Evolutionary conservation across 1,140 invertebrate genomes (phyloP).

Genomic region (Apolygus lucorum): DNA sequence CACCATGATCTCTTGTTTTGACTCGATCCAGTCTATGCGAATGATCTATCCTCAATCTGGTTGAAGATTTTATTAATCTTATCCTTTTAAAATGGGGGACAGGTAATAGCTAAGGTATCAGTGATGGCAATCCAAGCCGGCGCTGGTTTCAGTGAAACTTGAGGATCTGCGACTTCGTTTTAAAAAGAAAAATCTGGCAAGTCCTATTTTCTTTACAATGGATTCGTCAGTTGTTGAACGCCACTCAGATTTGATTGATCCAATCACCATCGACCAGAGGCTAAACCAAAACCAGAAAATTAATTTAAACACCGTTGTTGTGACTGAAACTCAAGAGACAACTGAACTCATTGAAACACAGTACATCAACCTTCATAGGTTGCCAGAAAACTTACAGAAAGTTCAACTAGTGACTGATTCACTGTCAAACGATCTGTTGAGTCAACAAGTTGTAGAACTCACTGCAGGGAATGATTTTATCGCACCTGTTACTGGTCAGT

Average conservation of each 20-base stretch:
- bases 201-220: slow-evolving; percentile 5
- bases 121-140: too few species aligned
- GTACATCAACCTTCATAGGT: slow-evolving; percentile 43
- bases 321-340: slow-evolving; percentile 20
- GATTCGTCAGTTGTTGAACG: slow-evolving; percentile 20
- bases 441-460: slow-evolving; percentile 44
- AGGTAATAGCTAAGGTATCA: too few species aligned
- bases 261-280: slow-evolving; percentile 10
- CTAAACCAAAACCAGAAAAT: slow-evolving; percentile 12
- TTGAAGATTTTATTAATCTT: too few species aligned
- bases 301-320: slow-evolving; percentile 7
- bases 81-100: too few species aligned
- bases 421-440: slow-evolving; percentile 41
- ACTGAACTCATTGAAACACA: slow-evolving; percentile 37
- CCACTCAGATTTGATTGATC: slow-evolving; percentile 18
- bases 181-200: slow-evolving; percentile 16
- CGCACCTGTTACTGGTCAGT: slow-evolving; percentile 38
- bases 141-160: slow-evolving; percentile 18
- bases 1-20: too few species aligned
- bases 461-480: slow-evolving; percentile 40
- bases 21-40: too few species aligned
- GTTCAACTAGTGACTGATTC: slow-evolving; percentile 41
- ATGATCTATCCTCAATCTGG: too few species aligned
- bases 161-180: slow-evolving; percentile 7
- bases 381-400: slow-evolving; percentile 39